phyloP scores from a whole-genome alignment of 2,797 vertebrate genomes.

The Enteromius paludinosus region DNA sequence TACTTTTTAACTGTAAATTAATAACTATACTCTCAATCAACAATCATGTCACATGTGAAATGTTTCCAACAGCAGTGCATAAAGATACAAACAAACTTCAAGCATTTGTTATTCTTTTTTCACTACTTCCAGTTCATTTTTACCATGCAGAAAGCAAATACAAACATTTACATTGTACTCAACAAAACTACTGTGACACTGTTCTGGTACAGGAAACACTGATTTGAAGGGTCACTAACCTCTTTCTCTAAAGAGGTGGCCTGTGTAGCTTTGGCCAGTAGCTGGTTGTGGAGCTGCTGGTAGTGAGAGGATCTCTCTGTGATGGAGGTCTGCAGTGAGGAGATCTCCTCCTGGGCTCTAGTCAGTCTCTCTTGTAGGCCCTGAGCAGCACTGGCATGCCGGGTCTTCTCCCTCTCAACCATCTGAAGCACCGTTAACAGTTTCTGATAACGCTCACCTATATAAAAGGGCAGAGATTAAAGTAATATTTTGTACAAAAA shows the following conservation, averaged over 20 bases:
- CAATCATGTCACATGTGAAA: background rate
- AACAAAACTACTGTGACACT: background rate
- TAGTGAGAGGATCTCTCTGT: constrained; percentile 81
- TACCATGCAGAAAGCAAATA: background rate
- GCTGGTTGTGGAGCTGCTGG: constrained; percentile 82
- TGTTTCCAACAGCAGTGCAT: background rate
- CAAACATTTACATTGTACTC: background rate
- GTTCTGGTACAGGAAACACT: background rate
- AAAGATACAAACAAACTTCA: background rate
- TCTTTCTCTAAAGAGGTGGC: constrained; percentile 58
- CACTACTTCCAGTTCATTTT: background rate
- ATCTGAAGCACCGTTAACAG: constrained; percentile 72
- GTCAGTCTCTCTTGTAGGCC: constrained; percentile 74
- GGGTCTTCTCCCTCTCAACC: constrained; percentile 78
- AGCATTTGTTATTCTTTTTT: background rate
- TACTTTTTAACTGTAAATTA: background rate
- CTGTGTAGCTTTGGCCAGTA: constrained; percentile 72
- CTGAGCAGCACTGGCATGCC: constrained; percentile 72
- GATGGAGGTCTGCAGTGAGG: constrained; percentile 79
- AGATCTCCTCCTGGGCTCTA: constrained; percentile 77
- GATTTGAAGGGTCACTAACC: constrained; percentile 12
- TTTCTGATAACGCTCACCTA: constrained; percentile 68
- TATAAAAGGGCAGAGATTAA: background rate
- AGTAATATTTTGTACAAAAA: background rate
- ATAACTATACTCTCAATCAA: background rate